These are phyloP conservation scores for Solenodon paradoxus DNA, from an alignment of 2,113 vertebrate genomes.

Conservation along the genomic window DNA sequence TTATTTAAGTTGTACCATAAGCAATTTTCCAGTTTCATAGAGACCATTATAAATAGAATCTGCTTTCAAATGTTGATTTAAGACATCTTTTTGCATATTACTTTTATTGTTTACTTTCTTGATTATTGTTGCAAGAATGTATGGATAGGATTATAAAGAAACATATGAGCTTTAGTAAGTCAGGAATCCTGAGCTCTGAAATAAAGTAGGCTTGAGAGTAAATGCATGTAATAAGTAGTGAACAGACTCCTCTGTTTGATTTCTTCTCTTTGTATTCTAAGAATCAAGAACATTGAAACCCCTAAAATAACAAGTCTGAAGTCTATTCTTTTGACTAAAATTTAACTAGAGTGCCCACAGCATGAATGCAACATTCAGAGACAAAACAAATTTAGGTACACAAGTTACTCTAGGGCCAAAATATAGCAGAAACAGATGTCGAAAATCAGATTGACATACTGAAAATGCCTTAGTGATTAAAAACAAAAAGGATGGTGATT, in stretches of 20 bases:
- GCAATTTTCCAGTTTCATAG: neutral
- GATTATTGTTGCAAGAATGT: neutral
- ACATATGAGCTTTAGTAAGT: neutral
- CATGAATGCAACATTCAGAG: neutral
- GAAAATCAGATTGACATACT: conserved; percentile 2
- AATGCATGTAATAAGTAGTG: neutral
- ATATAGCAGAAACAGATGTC: neutral
- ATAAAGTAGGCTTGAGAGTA: neutral
- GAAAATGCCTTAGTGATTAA: neutral
- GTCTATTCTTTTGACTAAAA: neutral
- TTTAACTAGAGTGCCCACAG: neutral
- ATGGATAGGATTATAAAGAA: neutral
- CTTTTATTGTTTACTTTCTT: neutral
- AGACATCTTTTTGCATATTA: neutral
- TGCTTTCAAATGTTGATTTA: neutral
- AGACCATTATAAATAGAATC: neutral
- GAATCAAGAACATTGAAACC: neutral
- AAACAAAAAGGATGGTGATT: neutral
- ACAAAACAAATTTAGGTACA: neutral
- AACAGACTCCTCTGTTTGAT: neutral
- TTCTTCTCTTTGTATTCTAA: conserved; percentile 21
- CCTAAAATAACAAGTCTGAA: neutral
- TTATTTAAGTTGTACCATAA: neutral
- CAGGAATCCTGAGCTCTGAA: neutral
- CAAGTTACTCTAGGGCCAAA: neutral